These are phyloP conservation scores for Noctua comes DNA, from an alignment of 2,888 invertebrate genomes.

Conservation along the genomic window DNA sequence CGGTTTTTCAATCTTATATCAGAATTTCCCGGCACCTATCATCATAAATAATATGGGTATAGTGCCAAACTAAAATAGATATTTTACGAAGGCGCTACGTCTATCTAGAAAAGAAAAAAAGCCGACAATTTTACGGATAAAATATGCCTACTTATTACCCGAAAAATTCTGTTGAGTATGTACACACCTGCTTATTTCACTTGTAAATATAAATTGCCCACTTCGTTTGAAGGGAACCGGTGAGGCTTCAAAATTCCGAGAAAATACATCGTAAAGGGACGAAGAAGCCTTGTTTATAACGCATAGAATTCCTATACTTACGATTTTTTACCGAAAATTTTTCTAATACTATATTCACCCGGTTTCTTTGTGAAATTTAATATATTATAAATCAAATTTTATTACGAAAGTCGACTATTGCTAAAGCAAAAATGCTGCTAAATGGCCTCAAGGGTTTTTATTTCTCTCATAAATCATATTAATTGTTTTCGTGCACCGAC, in stretches of 20 bases:
- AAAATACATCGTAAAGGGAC: slow-evolving; percentile 37
- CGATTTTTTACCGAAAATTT: slow-evolving; percentile 34
- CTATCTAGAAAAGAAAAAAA: slow-evolving; percentile 18
- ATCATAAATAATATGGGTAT: slow-evolving; percentile 19
- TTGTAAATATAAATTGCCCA: slow-evolving; percentile 62
- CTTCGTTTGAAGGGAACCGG: slow-evolving; percentile 53
- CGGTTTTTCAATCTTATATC: slow-evolving; percentile 5
- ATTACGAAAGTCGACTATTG: slow-evolving; percentile 83
- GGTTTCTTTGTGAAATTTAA: slow-evolving; percentile 74
- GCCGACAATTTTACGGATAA: not conserved
- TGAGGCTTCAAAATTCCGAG: slow-evolving; percentile 36
- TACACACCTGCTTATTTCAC: slow-evolving; percentile 53
- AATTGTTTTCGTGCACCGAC: slow-evolving; percentile 83
- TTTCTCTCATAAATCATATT: slow-evolving; percentile 87
- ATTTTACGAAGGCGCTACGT: slow-evolving; percentile 7
- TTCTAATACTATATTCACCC: slow-evolving; percentile 64
- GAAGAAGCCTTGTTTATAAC: slow-evolving; percentile 44
- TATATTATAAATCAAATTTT: slow-evolving; percentile 82
- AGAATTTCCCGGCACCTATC: slow-evolving; percentile 18
- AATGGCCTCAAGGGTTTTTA: slow-evolving; percentile 86
- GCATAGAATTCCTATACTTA: slow-evolving; percentile 27
- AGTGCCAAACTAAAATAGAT: slow-evolving; percentile 22
- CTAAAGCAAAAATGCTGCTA: slow-evolving; percentile 83
- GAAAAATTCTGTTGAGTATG: slow-evolving; percentile 31
- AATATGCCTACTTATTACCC: slow-evolving; percentile 4